phyloP scores from a whole-genome alignment of 2,888 invertebrate genomes.

The Heliconius charithonia region DNA sequence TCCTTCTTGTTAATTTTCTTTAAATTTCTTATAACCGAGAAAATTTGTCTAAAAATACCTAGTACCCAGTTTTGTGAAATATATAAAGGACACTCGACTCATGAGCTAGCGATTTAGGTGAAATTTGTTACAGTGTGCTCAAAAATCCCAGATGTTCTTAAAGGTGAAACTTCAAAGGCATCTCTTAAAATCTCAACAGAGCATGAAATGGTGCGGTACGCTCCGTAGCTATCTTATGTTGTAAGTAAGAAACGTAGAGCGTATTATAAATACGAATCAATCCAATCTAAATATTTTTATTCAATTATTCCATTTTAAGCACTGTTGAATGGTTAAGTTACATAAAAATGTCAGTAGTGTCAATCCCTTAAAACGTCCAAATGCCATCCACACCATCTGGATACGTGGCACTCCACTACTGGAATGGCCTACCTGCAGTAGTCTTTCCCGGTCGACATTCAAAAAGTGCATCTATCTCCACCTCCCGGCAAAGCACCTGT shows the following conservation, averaged over 20 bases:
- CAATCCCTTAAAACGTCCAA: too few species aligned
- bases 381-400: too few species aligned
- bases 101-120: constrained; percentile 6
- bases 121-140: constrained; percentile 33
- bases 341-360: too few species aligned
- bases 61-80: background rate
- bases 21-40: background rate
- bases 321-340: too few species aligned
- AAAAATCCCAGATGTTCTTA: constrained; percentile 47
- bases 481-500: too few species aligned
- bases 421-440: too few species aligned
- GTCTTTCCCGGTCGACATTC: too few species aligned
- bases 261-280: background rate
- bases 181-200: constrained; percentile 48
- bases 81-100: constrained; percentile 10
- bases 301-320: too few species aligned
- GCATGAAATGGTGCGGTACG: constrained; percentile 50
- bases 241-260: constrained; percentile 23
- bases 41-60: background rate
- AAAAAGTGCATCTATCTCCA: too few species aligned
- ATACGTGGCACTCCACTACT: too few species aligned
- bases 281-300: too few species aligned
- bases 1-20: background rate
- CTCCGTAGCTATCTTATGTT: constrained; percentile 34
- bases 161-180: constrained; percentile 54